These are phyloP conservation scores for Gadopsis bispinosus DNA, from an alignment of 2,797 vertebrate species.

Conservation along the genomic window DNA sequence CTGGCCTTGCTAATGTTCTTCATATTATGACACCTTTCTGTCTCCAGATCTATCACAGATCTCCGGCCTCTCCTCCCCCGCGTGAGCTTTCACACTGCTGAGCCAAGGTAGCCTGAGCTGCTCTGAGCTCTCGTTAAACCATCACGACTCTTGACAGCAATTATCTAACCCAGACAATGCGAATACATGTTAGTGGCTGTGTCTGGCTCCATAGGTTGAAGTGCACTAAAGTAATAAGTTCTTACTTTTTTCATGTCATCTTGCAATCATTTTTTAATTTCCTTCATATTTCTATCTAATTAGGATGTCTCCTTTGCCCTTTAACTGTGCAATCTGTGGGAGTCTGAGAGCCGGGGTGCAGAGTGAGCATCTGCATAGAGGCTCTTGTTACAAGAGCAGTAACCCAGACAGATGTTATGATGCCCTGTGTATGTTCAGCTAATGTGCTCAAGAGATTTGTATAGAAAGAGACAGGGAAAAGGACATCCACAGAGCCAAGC, in stretches of 20 bases:
- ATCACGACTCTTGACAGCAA: conserved; percentile 55
- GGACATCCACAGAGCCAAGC: conserved; percentile 47
- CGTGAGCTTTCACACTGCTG: conserved; percentile 28
- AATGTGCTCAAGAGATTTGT: conserved; percentile 52
- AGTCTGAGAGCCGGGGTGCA: conserved; percentile 35
- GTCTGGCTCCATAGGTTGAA: conserved; percentile 42
- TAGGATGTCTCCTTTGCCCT: conserved; percentile 57
- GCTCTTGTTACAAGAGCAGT: conserved; percentile 71
- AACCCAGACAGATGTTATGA: conserved; percentile 70
- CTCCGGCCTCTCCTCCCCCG: conserved; percentile 28
- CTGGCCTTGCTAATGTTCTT: conserved; percentile 50
- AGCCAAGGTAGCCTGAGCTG: conserved; percentile 43
- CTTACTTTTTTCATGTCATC: conserved; percentile 49
- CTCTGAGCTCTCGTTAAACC: conserved; percentile 45
- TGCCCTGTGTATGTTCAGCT: conserved; percentile 53
- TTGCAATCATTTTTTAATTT: conserved; percentile 56
- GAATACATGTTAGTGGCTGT: conserved; percentile 47
- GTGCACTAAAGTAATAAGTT: conserved; percentile 49
- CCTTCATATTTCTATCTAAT: conserved; percentile 57
- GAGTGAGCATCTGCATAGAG: conserved; percentile 72
- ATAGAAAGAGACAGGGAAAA: conserved; percentile 25
- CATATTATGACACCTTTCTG: conserved; percentile 39
- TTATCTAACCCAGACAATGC: conserved; percentile 55
- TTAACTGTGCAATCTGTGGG: conserved; percentile 45
- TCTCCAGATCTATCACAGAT: conserved; percentile 46